Base-by-base conservation (phyloP, 2,888 invertebrate species). In the Teinopalpus imperialis region DNA sequence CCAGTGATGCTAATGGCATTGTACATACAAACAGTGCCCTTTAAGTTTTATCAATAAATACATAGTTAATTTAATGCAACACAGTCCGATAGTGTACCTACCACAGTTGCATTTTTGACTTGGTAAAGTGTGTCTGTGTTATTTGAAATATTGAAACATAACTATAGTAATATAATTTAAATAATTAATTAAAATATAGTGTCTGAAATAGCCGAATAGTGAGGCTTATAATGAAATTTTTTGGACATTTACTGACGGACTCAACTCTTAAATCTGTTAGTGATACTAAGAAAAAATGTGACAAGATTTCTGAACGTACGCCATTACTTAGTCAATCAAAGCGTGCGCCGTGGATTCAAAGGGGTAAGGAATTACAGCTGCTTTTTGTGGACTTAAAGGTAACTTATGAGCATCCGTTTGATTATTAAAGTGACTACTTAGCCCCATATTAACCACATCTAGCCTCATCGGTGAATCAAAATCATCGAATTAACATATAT, bases 141-240 rank as follows among this genome's bases (percentile, higher is more conserved):
- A 26, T 8, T 31, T 18, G 7, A 12, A 14, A 12, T 6, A 27
- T 12, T 27, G 1, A 12, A 27, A 27, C 9, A 9, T 10, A n/a
- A n/a, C n/a, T n/a, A 4, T 12, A 9, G 2, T 13, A 39, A 20
- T 2, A 1, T 3, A 18, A 13, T 4, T 10, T 10, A 27, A 26
- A 16, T 14, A 9, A n/a, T n/a, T n/a, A n/a, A n/a, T n/a, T n/a
- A n/a, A 12, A 2, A 20, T 3, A 10, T 20, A 12, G 6, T 3
- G 16, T 4, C 4, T 4, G 16, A 16, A 16, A 6, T 1, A 3
- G 7, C 12, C 12, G 2, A 9, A 1, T 7, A 4, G 21, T 6
- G 16, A 30, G 18, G 16, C 10, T 37, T 39, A 45, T 39, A 32
- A 45, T 45, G 44, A 45, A 26, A 45, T n/a, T 39, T 45, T 27